A percentile compares a stretch with the other conserved stretches of the same genome.
These are phyloP conservation scores for Drosophila demipolita DNA, from an alignment of 2,888 invertebrate genomes.

Conservation along the genomic window DNA sequence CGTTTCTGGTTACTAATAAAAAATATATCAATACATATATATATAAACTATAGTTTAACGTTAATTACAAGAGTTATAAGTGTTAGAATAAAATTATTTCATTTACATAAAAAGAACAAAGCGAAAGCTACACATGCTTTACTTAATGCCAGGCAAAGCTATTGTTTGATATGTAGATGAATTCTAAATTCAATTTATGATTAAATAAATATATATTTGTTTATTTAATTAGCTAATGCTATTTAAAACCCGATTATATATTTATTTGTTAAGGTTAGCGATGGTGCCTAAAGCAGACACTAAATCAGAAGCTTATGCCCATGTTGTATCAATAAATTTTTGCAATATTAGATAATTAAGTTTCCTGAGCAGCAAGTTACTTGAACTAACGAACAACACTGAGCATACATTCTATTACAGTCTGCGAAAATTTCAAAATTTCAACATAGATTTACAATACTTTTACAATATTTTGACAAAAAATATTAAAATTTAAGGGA, in stretches of 20 bases:
- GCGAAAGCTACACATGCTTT: background rate
- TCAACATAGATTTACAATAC: too few species aligned
- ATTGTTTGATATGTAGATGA: background rate
- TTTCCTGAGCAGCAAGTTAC: background rate
- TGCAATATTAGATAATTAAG: background rate
- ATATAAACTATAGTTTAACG: background rate
- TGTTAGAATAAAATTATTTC: background rate
- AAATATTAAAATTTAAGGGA: too few species aligned
- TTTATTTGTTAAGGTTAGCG: conserved; percentile 2
- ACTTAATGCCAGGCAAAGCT: background rate
- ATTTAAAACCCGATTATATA: conserved; percentile 11
- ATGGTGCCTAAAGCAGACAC: background rate
- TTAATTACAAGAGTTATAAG: background rate
- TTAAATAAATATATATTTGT: background rate
- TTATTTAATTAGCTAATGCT: background rate
- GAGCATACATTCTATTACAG: too few species aligned
- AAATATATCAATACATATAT: background rate
- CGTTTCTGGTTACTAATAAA: conserved; percentile 37
- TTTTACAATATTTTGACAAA: too few species aligned
- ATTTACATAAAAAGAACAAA: background rate
- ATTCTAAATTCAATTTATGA: background rate
- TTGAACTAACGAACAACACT: background rate
- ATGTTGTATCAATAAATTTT: background rate
- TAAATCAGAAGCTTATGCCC: background rate
- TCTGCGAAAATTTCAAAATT: too few species aligned